A percentile compares a stretch with the other conserved stretches of the same genome.
These are phyloP conservation scores for Gasterosteus aculeatus DNA, from an alignment of 2,113 vertebrate genomes.

Conservation along the genomic window DNA sequence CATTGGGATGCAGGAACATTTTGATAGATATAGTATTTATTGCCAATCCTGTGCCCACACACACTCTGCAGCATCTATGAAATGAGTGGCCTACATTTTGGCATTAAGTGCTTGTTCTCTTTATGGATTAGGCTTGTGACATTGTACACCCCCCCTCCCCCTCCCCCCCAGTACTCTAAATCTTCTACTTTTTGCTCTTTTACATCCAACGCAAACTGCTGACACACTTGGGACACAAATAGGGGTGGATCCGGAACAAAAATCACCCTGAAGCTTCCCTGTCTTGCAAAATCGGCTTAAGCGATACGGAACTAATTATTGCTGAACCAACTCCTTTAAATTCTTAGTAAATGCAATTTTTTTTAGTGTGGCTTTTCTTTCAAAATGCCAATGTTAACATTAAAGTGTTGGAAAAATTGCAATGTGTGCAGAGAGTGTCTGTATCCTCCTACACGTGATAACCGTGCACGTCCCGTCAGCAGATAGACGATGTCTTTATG, in stretches of 20 bases:
- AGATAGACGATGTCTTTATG: no score
- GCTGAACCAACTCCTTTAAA: slow-evolving; percentile 27
- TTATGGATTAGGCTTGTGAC: not conserved
- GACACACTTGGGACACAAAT: slow-evolving; percentile 23
- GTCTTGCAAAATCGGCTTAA: slow-evolving; percentile 31
- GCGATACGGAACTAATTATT: not conserved
- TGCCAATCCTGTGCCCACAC: slow-evolving; percentile 39
- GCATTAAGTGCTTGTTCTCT: slow-evolving; percentile 10
- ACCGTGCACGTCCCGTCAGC: no score
- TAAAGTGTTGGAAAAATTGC: not conserved
- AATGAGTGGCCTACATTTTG: slow-evolving; percentile 20
- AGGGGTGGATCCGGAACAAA: slow-evolving; percentile 31
- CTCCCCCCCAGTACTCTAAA: not conserved
- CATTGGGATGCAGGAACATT: slow-evolving; percentile 33
- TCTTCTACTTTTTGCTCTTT: slow-evolving; percentile 14
- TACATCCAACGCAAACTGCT: slow-evolving; percentile 27
- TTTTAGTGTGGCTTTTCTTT: not conserved
- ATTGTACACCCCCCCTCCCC: not conserved
- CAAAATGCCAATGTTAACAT: not conserved
- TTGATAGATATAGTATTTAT: slow-evolving; percentile 41
- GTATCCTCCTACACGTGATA: no score
- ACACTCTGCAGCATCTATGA: slow-evolving; percentile 25
- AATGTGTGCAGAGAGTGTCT: no score
- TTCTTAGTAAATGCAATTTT: slow-evolving; percentile 12
- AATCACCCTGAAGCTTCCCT: slow-evolving; percentile 27